A percentile compares a stretch with the other conserved stretches of the same genome.
phyloP scores from a whole-genome alignment of 1,140 invertebrate species.

The Zophobas morio region DNA sequence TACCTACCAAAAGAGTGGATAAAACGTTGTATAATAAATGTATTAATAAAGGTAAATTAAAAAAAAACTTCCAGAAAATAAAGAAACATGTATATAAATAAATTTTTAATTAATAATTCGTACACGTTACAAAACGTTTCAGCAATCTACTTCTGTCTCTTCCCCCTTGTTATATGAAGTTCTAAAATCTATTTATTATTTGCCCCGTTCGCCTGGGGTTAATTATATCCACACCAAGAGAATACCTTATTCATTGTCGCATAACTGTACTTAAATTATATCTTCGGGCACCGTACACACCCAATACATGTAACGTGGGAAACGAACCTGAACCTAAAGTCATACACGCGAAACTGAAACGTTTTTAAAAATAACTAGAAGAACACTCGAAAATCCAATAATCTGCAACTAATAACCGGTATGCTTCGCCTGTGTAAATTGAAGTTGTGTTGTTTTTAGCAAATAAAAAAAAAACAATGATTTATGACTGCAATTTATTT shows the following conservation, averaged over 20 bases:
- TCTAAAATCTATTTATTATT: constrained; percentile 25
- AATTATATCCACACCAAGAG: constrained; percentile 25
- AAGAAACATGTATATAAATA: no score
- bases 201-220: constrained; percentile 20
- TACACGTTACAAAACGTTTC: no score
- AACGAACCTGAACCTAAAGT: constrained; percentile 42
- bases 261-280: constrained; percentile 55
- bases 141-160: constrained; percentile 1
- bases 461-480: constrained; percentile 15
- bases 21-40: no score
- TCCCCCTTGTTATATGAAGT: background rate
- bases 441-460: background rate
- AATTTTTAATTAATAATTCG: no score
- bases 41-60: no score
- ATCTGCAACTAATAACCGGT: background rate
- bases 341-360: constrained; percentile 30
- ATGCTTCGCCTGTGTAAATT: background rate
- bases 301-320: constrained; percentile 50
- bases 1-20: no score
- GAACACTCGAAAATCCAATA: constrained; percentile 9
- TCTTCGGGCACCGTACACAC: constrained; percentile 49
- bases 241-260: constrained; percentile 45
- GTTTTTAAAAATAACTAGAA: constrained; percentile 1
- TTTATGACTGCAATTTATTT: constrained; percentile 17
- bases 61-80: no score